phyloP scores from a whole-genome alignment of 2,888 invertebrate species.

The Empis livida region DNA sequence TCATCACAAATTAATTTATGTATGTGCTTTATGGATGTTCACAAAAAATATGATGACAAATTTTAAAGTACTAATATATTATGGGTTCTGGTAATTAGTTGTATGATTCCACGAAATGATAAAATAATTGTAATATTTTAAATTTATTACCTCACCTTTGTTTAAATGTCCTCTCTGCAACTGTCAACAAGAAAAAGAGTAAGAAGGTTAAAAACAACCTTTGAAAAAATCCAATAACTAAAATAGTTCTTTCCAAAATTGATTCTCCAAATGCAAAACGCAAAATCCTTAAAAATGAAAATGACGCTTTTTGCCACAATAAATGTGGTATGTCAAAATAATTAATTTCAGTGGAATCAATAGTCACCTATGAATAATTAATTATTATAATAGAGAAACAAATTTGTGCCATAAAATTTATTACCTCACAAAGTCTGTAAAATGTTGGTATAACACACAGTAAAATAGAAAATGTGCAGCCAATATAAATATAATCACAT shows the following conservation, averaged over 20 bases:
- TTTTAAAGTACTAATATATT: no score
- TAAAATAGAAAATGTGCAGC: conserved; percentile 45
- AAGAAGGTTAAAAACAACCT: conserved; percentile 60
- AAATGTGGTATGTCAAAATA: conserved; percentile 33
- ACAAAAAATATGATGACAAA: no score
- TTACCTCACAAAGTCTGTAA: conserved; percentile 32
- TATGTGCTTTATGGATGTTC: no score
- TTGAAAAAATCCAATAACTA: conserved; percentile 54
- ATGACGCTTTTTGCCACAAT: conserved; percentile 32
- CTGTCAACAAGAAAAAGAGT: conserved; percentile 82
- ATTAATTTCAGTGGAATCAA: conserved; percentile 30
- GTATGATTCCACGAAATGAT: no score
- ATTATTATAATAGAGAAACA: no score
- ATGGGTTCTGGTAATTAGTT: no score
- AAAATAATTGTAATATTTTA: no score
- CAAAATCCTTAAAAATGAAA: conserved; percentile 36
- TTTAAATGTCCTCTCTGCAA: conserved; percentile 90
- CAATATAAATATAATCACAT: conserved; percentile 65
- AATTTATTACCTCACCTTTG: conserved; percentile 43
- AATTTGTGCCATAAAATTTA: no score
- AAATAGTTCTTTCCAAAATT: conserved; percentile 55
- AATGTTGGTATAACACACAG: conserved; percentile 50
- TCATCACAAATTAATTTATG: no score
- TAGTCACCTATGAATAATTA: conserved; percentile 21
- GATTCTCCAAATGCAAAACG: conserved; percentile 43